Evolutionary conservation across 2,113 vertebrate genomes (phyloP).

Genomic region (Neotragus pygmaeus): DNA sequence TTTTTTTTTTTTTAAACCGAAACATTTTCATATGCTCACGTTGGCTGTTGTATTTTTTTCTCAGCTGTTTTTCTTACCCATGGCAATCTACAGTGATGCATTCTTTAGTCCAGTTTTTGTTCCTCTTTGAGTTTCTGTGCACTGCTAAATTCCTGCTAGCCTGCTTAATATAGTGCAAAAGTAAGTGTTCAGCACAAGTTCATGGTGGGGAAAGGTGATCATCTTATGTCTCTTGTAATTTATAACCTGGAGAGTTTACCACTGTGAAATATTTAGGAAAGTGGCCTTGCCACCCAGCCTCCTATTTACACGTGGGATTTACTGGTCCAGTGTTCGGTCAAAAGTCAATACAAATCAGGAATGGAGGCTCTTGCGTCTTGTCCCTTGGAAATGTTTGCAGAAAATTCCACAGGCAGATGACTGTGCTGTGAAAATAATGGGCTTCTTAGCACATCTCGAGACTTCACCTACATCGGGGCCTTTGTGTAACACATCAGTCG

Average conservation of each 20-base stretch:
- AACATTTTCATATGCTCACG: conserved; percentile 15
- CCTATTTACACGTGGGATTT: conserved; percentile 36
- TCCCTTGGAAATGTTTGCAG: conserved; percentile 43
- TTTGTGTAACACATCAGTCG: conserved; percentile 48
- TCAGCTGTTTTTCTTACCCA: not conserved
- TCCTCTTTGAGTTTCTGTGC: conserved; percentile 1
- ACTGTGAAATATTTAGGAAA: conserved; percentile 44
- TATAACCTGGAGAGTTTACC: conserved; percentile 11
- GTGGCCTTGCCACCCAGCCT: conserved; percentile 1
- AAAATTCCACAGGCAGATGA: conserved; percentile 36
- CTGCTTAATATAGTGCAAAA: conserved; percentile 13
- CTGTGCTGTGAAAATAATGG: conserved; percentile 39
- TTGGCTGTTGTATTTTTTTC: not conserved
- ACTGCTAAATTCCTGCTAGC: not conserved
- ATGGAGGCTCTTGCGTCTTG: not conserved
- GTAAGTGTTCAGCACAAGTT: not conserved
- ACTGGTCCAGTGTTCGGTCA: conserved; percentile 4
- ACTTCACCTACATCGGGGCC: conserved; percentile 14
- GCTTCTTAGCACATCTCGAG: conserved; percentile 23
- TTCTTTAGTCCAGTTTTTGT: conserved; percentile 10
- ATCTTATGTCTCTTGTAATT: conserved; percentile 32
- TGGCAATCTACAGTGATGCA: conserved; percentile 28
- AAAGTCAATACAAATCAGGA: conserved; percentile 37
- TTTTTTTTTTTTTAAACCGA: not conserved
- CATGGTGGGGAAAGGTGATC: not conserved